Base-by-base conservation (phyloP, 2,113 vertebrate genomes). In the Penelope pileata region DNA sequence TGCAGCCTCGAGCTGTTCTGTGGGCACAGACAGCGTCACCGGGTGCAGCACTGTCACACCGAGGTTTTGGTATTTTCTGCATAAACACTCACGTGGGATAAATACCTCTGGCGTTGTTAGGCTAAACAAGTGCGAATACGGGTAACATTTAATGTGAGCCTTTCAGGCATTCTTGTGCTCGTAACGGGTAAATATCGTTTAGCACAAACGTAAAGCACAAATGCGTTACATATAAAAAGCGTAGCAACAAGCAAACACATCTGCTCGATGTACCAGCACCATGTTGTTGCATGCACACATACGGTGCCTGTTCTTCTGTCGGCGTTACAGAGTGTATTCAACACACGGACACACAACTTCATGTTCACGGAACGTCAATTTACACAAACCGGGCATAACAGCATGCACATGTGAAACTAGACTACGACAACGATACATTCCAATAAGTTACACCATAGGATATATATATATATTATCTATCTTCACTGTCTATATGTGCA, bases 381-480 rank as follows among this genome's bases (percentile, higher is more conserved):
- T 12, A 27, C 2, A 30, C 0, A 0, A 63, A 82, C 10, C 42
- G n/a, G n/a, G n/a, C n/a, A n/a, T n/a, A n/a, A n/a, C n/a, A n/a
- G n/a, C n/a, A n/a, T n/a, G n/a, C n/a, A n/a, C n/a, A n/a, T n/a
- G n/a, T 21, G 12, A 80, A 58, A 56, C 10, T 7, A 26, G 17
- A 4, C 26, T 30, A 15, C 36, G 58, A 66, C 53, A 50, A 88
- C 60, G 24, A 16, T 3, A 16, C 7, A 17, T 27, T 69, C 40
- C 13, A 43, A 51, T 9, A 82, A 0, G 0, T 56, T 79, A 58
- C 21, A 12, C 7, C 38, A 45, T 38, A 16, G 2, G 3, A 12
- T 5, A 22, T 9, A 14, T 26, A 15, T 12, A n/a, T n/a, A n/a
- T n/a, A n/a, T n/a, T n/a, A n/a, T n/a, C n/a, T n/a, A 24, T 29